A percentile compares a stretch with the other conserved stretches of the same genome.
These are phyloP conservation scores for Siniperca chuatsi DNA, from an alignment of 2,113 vertebrate species.

Conservation along the genomic window DNA sequence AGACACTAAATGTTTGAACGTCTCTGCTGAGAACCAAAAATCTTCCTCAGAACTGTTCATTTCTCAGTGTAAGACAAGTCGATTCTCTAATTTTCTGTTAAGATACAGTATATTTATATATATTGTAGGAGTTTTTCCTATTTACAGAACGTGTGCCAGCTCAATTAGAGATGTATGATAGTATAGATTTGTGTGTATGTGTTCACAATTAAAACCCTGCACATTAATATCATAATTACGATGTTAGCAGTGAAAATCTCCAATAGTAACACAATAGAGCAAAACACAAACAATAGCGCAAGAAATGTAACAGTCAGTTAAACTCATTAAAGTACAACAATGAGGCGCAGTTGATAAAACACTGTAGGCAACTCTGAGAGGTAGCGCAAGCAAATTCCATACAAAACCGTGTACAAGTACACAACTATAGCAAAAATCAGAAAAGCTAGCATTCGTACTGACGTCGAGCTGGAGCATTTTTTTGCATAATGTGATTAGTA, in stretches of 20 bases:
- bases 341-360: constrained; percentile 34
- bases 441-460: constrained; percentile 37
- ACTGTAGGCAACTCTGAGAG: constrained; percentile 54
- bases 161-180: background rate
- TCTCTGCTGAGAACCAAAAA: background rate
- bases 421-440: constrained; percentile 15
- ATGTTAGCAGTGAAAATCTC: background rate
- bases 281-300: constrained; percentile 21
- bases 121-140: background rate
- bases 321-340: constrained; percentile 13
- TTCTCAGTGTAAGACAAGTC: background rate
- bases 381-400: constrained; percentile 57
- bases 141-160: constrained; percentile 19
- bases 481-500: constrained; percentile 72
- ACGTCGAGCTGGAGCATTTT: constrained; percentile 22
- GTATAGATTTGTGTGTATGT: background rate
- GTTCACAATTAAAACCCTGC: constrained; percentile 24
- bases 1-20: background rate
- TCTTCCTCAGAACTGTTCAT: constrained; percentile 21
- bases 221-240: background rate
- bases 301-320: constrained; percentile 54
- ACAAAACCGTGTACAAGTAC: constrained; percentile 9
- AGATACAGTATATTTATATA: no score
- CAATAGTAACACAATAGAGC: constrained; percentile 2
- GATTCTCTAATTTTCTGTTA: no score